These are phyloP conservation scores for Lepisosteus osseus DNA, from an alignment of 2,113 vertebrate species.

Conservation along the genomic window DNA sequence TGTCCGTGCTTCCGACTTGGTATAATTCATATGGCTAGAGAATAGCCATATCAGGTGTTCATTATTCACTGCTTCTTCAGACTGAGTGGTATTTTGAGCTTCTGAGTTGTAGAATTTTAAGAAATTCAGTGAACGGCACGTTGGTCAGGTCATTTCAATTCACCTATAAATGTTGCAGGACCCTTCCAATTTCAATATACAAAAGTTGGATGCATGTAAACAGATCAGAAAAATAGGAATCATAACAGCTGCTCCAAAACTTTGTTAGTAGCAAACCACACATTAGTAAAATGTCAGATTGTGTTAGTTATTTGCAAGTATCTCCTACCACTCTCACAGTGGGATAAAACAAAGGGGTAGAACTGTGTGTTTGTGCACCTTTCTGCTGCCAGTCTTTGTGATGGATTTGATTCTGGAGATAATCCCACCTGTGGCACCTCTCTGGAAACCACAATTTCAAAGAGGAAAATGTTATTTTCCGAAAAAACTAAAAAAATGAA, in stretches of 20 bases:
- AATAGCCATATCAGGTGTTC: too few relatives aligned
- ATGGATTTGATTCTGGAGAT: constrained; percentile 82
- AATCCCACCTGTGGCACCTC: constrained; percentile 72
- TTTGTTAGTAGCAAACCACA: constrained; percentile 48
- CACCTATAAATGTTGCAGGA: too few relatives aligned
- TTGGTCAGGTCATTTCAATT: too few relatives aligned
- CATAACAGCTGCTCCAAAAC: constrained; percentile 22
- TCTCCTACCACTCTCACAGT: constrained; percentile 43
- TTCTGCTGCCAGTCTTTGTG: constrained; percentile 76
- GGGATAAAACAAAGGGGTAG: constrained; percentile 39
- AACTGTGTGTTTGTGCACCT: constrained; percentile 72
- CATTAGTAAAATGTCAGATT: constrained; percentile 31
- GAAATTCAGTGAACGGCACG: too few relatives aligned
- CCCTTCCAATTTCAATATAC: not conserved
- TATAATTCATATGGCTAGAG: too few relatives aligned
- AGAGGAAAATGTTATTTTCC: constrained; percentile 58
- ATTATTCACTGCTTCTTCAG: too few relatives aligned
- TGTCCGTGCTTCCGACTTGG: too few relatives aligned
- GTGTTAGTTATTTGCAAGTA: constrained; percentile 19
- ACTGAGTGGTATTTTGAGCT: too few relatives aligned
- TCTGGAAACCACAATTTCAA: constrained; percentile 83
- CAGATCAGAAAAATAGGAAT: constrained; percentile 18
- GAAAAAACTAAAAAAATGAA: not conserved
- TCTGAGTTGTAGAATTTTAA: too few relatives aligned
- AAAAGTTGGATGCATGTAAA: constrained; percentile 26